Evolutionary conservation across 2,113 vertebrate species (phyloP), one percentile per base, ranked within the genome.

Genomic region (Anhinga rufa): DNA sequence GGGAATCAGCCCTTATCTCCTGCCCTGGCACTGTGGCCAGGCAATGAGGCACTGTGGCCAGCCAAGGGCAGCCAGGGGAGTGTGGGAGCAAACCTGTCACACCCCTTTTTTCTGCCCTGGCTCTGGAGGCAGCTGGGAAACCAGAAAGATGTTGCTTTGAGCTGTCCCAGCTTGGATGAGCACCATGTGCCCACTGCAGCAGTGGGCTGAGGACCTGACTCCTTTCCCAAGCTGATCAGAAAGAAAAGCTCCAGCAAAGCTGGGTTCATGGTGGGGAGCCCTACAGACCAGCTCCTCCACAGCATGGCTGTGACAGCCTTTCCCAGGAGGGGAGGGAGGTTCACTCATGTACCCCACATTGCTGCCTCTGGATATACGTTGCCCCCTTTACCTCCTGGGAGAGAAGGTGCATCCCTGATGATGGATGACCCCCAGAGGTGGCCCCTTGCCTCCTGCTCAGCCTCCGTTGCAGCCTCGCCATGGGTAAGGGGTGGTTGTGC

Each of bases 371-470:
- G 25, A 46, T 51, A 61, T 8, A 25, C 29, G 14, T 4, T 46
- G 15, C 3, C 38, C 34, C 57, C 18, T 46, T 95, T 98, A 98
- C 98, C 98, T 98, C 93, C 79, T 54, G 42, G 17, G n/a, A 40
- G 6, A 57, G 31, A 14, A 69, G 48, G 70, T 52, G 95, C 46
- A 38, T 55, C 22, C 48, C 7, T 4, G 58, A 52, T 5, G 25
- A 11, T 15, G 32, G 75, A 54, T 42, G 49, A 57, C 69, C 26
- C 48, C 36, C 57, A 13, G 76, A 34, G 20, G 66, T 4, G 51
- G 10, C 60, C 25, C 29, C 54, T 82, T 1, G 74, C 48, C 78
- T 88, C 40, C 32, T 76, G 31, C 78, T 84, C 14, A 2, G 54
- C 40, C 32, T 76, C 61, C 4, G 26, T 9, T 62, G 83, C 48